Percentiles rank a stretch among this genome's conserved stretches.
Conservation (phyloP, 92 coral and sea anemone species). For the Galaxea fascicularis region DNA sequence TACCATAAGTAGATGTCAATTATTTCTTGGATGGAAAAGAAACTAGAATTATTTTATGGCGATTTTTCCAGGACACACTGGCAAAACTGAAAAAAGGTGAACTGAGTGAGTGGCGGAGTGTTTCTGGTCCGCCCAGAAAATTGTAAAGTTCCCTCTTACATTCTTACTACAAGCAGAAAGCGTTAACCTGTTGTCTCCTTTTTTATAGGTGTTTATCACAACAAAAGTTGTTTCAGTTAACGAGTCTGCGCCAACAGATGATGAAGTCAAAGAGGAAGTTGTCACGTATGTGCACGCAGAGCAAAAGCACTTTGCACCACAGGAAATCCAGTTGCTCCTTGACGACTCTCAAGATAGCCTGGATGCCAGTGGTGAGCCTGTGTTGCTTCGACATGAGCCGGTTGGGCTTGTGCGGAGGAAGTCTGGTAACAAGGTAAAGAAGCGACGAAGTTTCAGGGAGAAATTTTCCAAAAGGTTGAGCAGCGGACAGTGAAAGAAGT, state of each 20-base stretch:
- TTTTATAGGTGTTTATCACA: slow-evolving; percentile 39
- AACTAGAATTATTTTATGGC: too few relatives aligned
- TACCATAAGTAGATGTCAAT: too few relatives aligned
- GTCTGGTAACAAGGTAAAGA: slow-evolving; percentile 80
- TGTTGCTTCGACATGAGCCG: slow-evolving; percentile 26
- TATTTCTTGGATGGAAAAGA: too few relatives aligned
- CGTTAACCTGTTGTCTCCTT: neutral
- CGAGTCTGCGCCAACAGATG: slow-evolving; percentile 37
- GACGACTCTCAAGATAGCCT: slow-evolving; percentile 21
- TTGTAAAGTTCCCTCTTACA: too few relatives aligned
- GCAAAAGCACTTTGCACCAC: slow-evolving; percentile 31
- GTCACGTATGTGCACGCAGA: slow-evolving; percentile 43
- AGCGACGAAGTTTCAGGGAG: slow-evolving; percentile 76
- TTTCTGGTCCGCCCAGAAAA: too few relatives aligned
- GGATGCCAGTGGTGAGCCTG: slow-evolving; percentile 42
- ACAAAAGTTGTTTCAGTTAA: slow-evolving; percentile 38
- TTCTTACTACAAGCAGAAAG: too few relatives aligned
- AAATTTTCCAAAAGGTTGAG: slow-evolving; percentile 63
- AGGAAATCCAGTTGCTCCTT: slow-evolving; percentile 14
- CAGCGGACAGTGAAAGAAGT: slow-evolving; percentile 25
- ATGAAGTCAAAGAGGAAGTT: slow-evolving; percentile 50
- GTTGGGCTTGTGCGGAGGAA: slow-evolving; percentile 53
- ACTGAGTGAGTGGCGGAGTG: too few relatives aligned
- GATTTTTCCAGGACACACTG: too few relatives aligned
- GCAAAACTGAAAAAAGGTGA: too few relatives aligned